Evolutionary conservation across 1,140 invertebrate genomes (phyloP).

Genomic region (Drosophila cardini): DNA sequence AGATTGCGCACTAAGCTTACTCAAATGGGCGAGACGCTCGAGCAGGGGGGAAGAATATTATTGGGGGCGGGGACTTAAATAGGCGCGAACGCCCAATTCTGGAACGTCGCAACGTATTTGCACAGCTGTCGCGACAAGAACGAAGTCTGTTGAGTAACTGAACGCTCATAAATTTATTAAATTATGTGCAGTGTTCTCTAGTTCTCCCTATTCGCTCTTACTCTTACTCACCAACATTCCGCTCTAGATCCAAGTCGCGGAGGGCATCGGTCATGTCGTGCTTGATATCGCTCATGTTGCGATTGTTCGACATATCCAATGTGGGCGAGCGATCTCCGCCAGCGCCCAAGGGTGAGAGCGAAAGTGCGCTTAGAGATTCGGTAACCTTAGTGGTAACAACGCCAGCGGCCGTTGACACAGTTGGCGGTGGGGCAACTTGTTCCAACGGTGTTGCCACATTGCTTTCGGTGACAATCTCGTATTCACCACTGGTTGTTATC

Average conservation of each 20-base stretch:
- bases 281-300: slow-evolving; percentile 89
- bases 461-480: slow-evolving; percentile 89
- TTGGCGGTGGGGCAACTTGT: slow-evolving; percentile 26
- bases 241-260: slow-evolving; percentile 85
- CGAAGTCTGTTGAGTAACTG: slow-evolving; percentile 46
- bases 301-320: slow-evolving; percentile 90
- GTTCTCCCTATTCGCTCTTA: neutral
- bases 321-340: slow-evolving; percentile 87
- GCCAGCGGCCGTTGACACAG: neutral
- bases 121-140: slow-evolving; percentile 32
- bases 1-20: slow-evolving; percentile 68
- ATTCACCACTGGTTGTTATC: slow-evolving; percentile 92
- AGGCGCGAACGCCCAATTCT: slow-evolving; percentile 35
- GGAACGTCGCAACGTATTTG: slow-evolving; percentile 29
- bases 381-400: slow-evolving; percentile 17
- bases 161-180: slow-evolving; percentile 13
- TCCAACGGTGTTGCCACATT: slow-evolving; percentile 77
- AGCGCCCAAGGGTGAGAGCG: slow-evolving; percentile 53
- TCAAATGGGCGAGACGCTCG: neutral
- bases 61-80: slow-evolving; percentile 16
- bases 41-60: no score
- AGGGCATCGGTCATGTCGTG: slow-evolving; percentile 91
- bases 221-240: slow-evolving; percentile 56
- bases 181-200: slow-evolving; percentile 21
- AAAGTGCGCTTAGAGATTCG: slow-evolving; percentile 56